Base-by-base conservation (phyloP, 2,797 vertebrate species). In the Fringilla coelebs region DNA sequence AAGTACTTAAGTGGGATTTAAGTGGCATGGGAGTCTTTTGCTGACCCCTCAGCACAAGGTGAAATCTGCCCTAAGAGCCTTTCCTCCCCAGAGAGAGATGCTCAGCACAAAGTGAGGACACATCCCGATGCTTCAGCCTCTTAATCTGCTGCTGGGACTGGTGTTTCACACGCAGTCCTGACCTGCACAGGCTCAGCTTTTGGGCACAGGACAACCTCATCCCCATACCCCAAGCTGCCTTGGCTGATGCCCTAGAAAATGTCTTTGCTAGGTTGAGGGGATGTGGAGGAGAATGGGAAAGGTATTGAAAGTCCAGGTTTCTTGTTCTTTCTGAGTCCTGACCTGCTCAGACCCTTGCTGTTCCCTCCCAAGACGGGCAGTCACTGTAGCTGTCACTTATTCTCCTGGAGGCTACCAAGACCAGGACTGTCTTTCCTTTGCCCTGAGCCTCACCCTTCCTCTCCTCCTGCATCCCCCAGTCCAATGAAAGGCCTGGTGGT, bases 1-100 rank as follows among this genome's bases (percentile, higher is more conserved):
- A 74, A 92, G 88, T 73, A 89, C 89, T 95, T 92, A 93, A 92
- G 87, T 91, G 79, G 89, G 87, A 94, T 89, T 88, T 88, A 94
- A 92, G 89, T 89, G 87, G 82, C 2, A 1, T 2, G 0, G 7
- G 32, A 85, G 66, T 48, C 66, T 93, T 93, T 76, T 6, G 14
- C 81, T 80, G 93, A 92, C 96, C 89, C 90, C 58, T 93, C 65
- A 8, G 20, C 78, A 41, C 57, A 46, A 85, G 93, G 94, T 90
- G 92, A 93, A 90, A 87, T 94, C 48, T 85, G 73, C 41, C 91
- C 94, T 79, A 70, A 94, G 90, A 97, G 78, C 78, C 61, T 89
- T 49, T 41, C 38, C 26, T 93, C 78, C 67, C 81, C 1, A 5
- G 87, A 92, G 85, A 63, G 38, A 10, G 75, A 76, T n/a, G 72